A percentile compares a stretch with the other conserved stretches of the same genome.
phyloP scores from a whole-genome alignment of 2,888 invertebrate genomes.

The Luffia ferchaultella region DNA sequence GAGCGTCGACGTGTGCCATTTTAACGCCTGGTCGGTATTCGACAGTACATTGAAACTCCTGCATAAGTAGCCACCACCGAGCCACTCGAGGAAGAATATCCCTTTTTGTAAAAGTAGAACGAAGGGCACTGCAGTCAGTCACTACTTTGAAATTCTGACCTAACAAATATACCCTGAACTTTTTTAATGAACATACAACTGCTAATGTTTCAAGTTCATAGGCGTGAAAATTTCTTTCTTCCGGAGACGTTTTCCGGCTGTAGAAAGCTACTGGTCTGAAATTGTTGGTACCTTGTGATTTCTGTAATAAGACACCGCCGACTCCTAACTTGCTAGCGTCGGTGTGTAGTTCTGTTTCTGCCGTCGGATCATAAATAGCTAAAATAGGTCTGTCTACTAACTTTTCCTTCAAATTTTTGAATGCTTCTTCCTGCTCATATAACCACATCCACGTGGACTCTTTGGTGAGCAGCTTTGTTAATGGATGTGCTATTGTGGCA shows the following conservation, averaged over 20 bases:
- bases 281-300: not conserved
- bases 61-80: constrained; percentile 16
- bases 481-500: constrained; percentile 13
- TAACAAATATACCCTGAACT: constrained; percentile 14
- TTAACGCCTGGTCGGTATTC: constrained; percentile 14
- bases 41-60: constrained; percentile 15
- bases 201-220: constrained; percentile 20
- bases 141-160: constrained; percentile 13
- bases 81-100: constrained; percentile 16
- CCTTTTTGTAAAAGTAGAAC: constrained; percentile 13
- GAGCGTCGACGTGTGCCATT: constrained; percentile 16
- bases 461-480: constrained; percentile 13
- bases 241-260: constrained; percentile 16
- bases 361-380: constrained; percentile 19
- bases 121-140: constrained; percentile 16
- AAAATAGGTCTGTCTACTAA: constrained; percentile 17
- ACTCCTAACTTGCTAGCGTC: constrained; percentile 15
- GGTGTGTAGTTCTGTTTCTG: constrained; percentile 17
- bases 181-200: constrained; percentile 12
- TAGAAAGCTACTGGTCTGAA: constrained; percentile 13
- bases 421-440: constrained; percentile 11
- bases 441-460: constrained; percentile 13
- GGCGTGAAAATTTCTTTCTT: constrained; percentile 14
- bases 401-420: constrained; percentile 10
- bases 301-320: constrained; percentile 15